Conservation (phyloP, 2,113 vertebrate species). For the Chrysemys picta region DNA sequence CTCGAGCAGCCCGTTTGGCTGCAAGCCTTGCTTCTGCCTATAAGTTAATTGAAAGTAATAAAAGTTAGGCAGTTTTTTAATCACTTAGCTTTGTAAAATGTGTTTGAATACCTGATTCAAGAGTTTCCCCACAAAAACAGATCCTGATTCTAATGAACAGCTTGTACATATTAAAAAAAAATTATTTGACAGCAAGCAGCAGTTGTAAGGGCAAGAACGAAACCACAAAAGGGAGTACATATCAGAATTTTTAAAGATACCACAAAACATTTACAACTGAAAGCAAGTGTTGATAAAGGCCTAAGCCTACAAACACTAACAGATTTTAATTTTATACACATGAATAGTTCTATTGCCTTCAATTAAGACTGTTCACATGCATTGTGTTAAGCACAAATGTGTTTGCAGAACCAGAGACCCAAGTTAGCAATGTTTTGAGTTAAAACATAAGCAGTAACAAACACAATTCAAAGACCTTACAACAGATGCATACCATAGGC, state of each 20-base stretch:
- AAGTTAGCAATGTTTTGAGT: neutral
- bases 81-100: neutral
- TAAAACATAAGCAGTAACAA: neutral
- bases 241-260: neutral
- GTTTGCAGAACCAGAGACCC: neutral
- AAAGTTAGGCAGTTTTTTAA: neutral
- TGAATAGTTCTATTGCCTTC: neutral
- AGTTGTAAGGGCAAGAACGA: neutral
- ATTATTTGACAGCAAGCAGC: neutral
- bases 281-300: neutral
- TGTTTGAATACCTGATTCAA: neutral
- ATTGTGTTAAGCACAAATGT: neutral
- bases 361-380: neutral
- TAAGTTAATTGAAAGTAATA: neutral
- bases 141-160: neutral
- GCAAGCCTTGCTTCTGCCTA: conserved; percentile 97
- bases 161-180: neutral
- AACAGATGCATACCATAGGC: neutral
- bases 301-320: neutral
- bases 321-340: neutral
- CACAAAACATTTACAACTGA: neutral
- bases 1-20: conserved; percentile 95
- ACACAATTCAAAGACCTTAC: neutral
- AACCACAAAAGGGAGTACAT: neutral
- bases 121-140: neutral